Base-by-base conservation (phyloP, 2,888 invertebrate genomes). In the Oscheius sp. region DNA sequence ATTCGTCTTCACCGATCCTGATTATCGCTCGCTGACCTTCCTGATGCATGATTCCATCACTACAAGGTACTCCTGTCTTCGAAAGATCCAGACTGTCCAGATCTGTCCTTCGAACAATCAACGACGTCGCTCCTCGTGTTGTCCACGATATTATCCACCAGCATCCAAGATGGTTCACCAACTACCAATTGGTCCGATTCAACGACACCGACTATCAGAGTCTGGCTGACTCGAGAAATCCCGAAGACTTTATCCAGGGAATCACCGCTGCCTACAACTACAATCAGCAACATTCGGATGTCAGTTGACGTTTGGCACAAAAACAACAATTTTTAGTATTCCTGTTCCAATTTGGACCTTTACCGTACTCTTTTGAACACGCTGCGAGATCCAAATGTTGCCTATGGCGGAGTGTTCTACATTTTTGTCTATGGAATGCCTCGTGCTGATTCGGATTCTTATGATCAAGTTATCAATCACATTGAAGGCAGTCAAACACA, bases 351-450 rank as follows among this genome's bases (percentile, higher is more conserved):
- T 12, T 59, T 81, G 9, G 72, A 79, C 49, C 71, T 79, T n/a
- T 77, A 77, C 55, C 53, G 75, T 12, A 72, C 81, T 13, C 70
- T 81, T 13, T 27, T 55, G 59, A 13, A 25, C 23, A 58, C 74
- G 18, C 61, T 76, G 27, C 7, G 56, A 23, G 61, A 68, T 25
- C 35, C 21, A 3, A 25, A 53, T 16, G 61, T 74, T 7, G 53
- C 72, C 69, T 76, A 73, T 68, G 77, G 75, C n/a, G 82, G 82
- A 61, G 75, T 80, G 0, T 56, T 80, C 27, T 82, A 80, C 70
- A 74, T 82, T 6, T 82, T 82, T 56, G 45, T 82, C 1, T 77
- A 78, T 58, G 82, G 82, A 58, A 71, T 76, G 43, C 72, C 78
- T 16, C 69, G 73, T 2, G 63, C 72, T 27, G 78, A 82, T 29